Evolutionary conservation across 2,797 vertebrate genomes (phyloP), one percentile per base, ranked within the genome.

Genomic region (Ctenopoma kingsleyae): DNA sequence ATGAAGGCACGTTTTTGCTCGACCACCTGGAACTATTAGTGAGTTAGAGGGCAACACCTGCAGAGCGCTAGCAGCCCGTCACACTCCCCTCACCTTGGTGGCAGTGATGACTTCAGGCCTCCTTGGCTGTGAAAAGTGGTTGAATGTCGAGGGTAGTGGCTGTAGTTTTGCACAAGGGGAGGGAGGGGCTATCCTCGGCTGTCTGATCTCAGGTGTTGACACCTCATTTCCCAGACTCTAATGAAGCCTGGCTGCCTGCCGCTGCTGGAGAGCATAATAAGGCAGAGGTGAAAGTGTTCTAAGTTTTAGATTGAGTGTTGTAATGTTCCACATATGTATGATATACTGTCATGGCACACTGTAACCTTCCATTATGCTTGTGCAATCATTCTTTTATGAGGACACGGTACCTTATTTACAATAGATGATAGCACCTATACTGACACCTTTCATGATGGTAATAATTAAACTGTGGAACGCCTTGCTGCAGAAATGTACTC

Each of bases 141-240:
- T 3, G 35, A 58, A 50, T 19, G 62, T 72, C 2, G 19, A 49
- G 19, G 47, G 50, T 20, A 64, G 59, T 2, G 56, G 60, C 66
- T 70, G 65, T 32, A 72, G 62, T 67, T 76, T 78, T 78, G 60
- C 66, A 44, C 0, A 0, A 52, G 38, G 52, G 50, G 57, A 54
- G 48, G 38, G 32, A 54, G 48, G 38, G 32, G 50, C 61, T 55
- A 68, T 80, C 76, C 52, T 77, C 67, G 56, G 51, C 41, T 51
- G 61, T 48, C 48, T 56, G 71, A 76, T 80, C 74, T 69, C 72
- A 65, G 71, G 78, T 78, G 84, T 81, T 80, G 84, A 81, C 80
- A 62, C 80, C 57, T 84, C 66, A 32, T 80, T 85, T 78, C 57
- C 36, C 9, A 16, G 63, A 67, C 27, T 72, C 38, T 73, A 65